Conservation (phyloP, 2,113 vertebrate genomes). For the Petroica traversi region DNA sequence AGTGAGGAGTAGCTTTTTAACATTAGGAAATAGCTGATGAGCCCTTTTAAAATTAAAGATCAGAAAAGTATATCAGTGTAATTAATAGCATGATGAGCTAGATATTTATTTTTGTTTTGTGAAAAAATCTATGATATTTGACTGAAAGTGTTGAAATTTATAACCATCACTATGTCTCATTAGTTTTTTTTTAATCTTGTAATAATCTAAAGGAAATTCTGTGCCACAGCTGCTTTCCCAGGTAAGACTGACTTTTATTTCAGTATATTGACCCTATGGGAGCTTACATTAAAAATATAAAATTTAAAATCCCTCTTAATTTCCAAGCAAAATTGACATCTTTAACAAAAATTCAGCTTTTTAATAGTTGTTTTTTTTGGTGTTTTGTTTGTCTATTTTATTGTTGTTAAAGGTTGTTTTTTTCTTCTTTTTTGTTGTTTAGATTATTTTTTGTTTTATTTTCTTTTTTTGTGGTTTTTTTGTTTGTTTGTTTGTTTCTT, state of each 20-base stretch:
- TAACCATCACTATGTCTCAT: neutral
- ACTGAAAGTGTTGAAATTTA: neutral
- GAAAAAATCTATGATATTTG: neutral
- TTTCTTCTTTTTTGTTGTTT: neutral
- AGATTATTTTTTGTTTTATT: neutral
- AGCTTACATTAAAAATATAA: rapidly evolving
- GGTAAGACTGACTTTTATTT: neutral
- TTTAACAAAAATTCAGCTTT: neutral
- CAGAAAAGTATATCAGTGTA: neutral
- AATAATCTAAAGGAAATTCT: neutral
- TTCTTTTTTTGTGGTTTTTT: neutral
- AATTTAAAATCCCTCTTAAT: rapidly evolving
- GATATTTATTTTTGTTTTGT: neutral
- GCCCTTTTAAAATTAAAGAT: neutral
- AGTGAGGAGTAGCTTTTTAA: neutral
- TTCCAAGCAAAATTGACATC: neutral
- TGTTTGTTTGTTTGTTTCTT: neutral
- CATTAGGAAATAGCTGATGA: neutral
- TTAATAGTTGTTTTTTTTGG: neutral
- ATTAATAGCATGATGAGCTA: neutral
- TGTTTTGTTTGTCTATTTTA: neutral
- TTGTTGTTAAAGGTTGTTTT: neutral
- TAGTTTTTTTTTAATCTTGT: neutral
- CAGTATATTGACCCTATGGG: neutral
- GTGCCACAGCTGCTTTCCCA: neutral